Evolutionary conservation across 2,113 vertebrate genomes (phyloP).

Genomic region (Pangasianodon gigas): DNA sequence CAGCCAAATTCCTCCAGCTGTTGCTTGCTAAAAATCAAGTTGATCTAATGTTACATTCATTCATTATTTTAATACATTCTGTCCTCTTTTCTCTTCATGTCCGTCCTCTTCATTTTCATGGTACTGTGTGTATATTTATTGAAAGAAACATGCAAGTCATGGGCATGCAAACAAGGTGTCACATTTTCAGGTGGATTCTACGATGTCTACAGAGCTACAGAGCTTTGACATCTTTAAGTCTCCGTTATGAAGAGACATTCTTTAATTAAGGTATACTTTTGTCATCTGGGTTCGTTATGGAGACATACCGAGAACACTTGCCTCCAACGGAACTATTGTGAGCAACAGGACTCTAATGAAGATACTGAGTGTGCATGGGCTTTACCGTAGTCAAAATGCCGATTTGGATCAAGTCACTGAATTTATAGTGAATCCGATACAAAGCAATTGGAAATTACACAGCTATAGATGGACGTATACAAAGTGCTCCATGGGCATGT

Average conservation of each 20-base stretch:
- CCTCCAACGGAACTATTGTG: not conserved
- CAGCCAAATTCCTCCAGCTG: not conserved
- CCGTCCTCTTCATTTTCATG: not conserved
- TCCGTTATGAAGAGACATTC: not conserved
- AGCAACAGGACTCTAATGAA: not conserved
- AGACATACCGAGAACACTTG: not conserved
- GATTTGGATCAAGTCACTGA: not conserved
- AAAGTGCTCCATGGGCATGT: not conserved
- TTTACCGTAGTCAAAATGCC: not conserved
- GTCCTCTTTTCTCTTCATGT: not conserved
- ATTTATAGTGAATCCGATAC: not conserved
- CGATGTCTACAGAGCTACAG: not conserved
- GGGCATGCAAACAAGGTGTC: not conserved
- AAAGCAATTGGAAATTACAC: not conserved
- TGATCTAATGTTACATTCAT: not conserved
- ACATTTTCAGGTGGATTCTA: not conserved
- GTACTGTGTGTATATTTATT: too few species aligned
- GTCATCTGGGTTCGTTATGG: not conserved
- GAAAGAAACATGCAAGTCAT: not conserved
- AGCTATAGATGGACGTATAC: not conserved
- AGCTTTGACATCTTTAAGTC: not conserved
- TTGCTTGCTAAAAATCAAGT: not conserved
- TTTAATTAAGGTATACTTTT: constrained; percentile 3
- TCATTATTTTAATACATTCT: not conserved
- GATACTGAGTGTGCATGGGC: not conserved